Conservation (phyloP, 2,797 vertebrate species). For the Coilia nasus region DNA sequence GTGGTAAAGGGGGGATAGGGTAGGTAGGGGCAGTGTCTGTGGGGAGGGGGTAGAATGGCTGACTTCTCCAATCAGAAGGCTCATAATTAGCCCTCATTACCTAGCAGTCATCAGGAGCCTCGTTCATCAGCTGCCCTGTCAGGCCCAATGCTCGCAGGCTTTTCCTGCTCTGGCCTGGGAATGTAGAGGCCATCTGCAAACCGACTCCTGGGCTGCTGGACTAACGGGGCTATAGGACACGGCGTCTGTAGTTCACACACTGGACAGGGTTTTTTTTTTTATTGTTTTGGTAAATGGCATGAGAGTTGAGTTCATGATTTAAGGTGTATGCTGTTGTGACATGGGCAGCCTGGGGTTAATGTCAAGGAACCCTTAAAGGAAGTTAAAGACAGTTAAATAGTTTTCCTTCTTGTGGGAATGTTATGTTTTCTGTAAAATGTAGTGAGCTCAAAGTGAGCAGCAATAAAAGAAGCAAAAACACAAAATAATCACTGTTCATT, state of each 20-base stretch:
- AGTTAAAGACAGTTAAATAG: background rate
- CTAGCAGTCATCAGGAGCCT: constrained; percentile 12
- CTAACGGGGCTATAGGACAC: background rate
- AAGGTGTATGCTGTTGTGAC: background rate
- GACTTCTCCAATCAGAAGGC: constrained; percentile 30
- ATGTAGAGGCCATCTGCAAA: background rate
- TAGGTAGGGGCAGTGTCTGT: too few species aligned
- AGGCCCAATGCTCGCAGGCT: background rate
- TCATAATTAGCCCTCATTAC: constrained; percentile 18
- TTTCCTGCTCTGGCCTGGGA: background rate
- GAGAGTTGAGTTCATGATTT: background rate
- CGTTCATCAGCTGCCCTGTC: constrained; percentile 3
- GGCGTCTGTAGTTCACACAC: background rate
- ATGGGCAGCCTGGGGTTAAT: background rate
- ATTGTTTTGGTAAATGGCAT: background rate
- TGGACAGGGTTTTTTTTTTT: background rate
- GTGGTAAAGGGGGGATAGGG: too few species aligned
- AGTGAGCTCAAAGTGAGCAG: background rate
- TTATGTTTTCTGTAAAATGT: background rate
- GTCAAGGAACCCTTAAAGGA: background rate
- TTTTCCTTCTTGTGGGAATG: background rate
- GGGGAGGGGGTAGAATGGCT: constrained; percentile 52
- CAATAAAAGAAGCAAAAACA: constrained; percentile 28
- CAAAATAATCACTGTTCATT: background rate
- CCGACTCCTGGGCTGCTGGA: background rate